Percentiles rank a stretch among this genome's conserved stretches.
These are phyloP conservation scores for Conistra vaccinii DNA, from an alignment of 2,888 invertebrate species.

Conservation along the genomic window DNA sequence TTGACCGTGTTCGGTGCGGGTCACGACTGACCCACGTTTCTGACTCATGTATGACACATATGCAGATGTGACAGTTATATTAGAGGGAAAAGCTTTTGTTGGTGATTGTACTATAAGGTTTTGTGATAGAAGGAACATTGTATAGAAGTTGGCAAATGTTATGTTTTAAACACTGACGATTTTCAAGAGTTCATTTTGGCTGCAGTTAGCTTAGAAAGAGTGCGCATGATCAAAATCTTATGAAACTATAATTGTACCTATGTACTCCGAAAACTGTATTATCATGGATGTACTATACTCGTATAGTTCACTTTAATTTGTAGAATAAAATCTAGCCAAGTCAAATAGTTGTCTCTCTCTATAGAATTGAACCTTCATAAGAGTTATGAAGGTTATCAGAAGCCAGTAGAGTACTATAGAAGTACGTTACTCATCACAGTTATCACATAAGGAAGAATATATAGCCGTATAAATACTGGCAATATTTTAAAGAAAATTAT, in stretches of 20 bases:
- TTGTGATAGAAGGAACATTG: neutral
- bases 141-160: neutral
- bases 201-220: neutral
- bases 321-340: neutral
- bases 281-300: no score
- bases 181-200: neutral
- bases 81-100: neutral
- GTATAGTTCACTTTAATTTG: neutral
- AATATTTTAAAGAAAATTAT: constrained; percentile 54
- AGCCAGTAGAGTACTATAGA: neutral
- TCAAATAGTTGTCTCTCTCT: neutral
- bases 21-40: constrained; percentile 29
- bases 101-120: neutral
- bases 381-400: neutral
- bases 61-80: constrained; percentile 24
- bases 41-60: constrained; percentile 42
- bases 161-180: neutral
- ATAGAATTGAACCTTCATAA: neutral
- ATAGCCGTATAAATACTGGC: constrained; percentile 27
- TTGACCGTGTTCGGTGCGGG: constrained; percentile 35
- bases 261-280: neutral
- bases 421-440: constrained; percentile 5
- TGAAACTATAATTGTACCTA: neutral
- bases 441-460: constrained; percentile 7
- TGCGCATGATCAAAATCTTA: neutral